Percentiles rank a stretch among this genome's conserved stretches.
These are phyloP conservation scores for Hypomecis punctinalis DNA, from an alignment of 2,888 invertebrate genomes.

Conservation along the genomic window DNA sequence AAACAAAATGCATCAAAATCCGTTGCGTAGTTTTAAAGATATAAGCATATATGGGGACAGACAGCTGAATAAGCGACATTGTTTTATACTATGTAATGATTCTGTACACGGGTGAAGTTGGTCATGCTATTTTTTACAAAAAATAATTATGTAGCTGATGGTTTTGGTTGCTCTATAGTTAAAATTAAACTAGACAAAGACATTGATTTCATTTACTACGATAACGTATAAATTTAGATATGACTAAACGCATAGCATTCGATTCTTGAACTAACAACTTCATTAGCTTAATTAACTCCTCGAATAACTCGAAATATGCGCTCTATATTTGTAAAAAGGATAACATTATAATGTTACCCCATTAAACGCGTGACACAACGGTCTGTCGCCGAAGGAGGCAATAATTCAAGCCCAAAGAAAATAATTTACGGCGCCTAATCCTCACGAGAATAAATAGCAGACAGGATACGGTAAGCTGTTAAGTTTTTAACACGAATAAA, in stretches of 20 bases:
- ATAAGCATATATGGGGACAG: too few species aligned
- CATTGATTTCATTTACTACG: too few species aligned
- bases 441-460: conserved; percentile 63
- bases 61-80: too few species aligned
- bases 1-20: too few species aligned
- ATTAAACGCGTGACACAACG: conserved; percentile 70
- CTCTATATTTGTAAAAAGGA: conserved; percentile 47
- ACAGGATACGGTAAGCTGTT: conserved; percentile 72
- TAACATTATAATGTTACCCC: conserved; percentile 63
- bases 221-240: too few species aligned
- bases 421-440: conserved; percentile 77
- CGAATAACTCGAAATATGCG: conserved; percentile 42
- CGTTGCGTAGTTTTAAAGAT: too few species aligned
- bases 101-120: too few species aligned
- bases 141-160: too few species aligned
- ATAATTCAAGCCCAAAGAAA: conserved; percentile 71
- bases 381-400: conserved; percentile 64
- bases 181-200: too few species aligned
- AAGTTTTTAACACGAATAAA: conserved; percentile 63
- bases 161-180: too few species aligned
- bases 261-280: conserved; percentile 8
- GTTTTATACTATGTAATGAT: too few species aligned
- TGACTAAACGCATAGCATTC: background rate
- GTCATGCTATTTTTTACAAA: too few species aligned
- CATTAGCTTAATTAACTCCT: conserved; percentile 26